Base-by-base conservation (phyloP, 2,797 vertebrate species). In the Epinephelus malabaricus region DNA sequence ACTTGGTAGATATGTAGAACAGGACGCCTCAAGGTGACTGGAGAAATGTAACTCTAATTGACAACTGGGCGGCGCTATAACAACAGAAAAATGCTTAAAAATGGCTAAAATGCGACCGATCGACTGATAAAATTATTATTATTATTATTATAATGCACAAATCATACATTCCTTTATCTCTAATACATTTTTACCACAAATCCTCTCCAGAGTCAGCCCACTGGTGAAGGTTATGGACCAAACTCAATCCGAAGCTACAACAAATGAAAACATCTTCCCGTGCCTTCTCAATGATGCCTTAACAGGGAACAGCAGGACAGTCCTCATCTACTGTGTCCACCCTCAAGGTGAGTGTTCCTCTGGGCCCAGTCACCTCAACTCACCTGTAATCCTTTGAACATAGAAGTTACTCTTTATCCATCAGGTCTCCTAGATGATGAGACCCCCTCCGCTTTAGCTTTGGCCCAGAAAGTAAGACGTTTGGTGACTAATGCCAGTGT, bases 251-350 rank as follows among this genome's bases (percentile, higher is more conserved):
- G 75, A 76, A 50, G 4, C 25, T 1, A 46, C 61, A 46, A 47
- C 85, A 6, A 49, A 70, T 0, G 54, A 87, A 9, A 70, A 62
- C 30, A 92, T 94, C 75, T 92, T 96, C 64, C 90, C 92, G 18
- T 88, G 95, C 86, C 88, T 97, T 0, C 17, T 97, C 0, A 87
- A 87, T 47, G 85, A 73, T 3, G 92, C 95, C 46, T 87, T 97
- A 60, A 92, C 89, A 67, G 97, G 95, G 85, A 97, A 96, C 89
- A 94, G 90, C 63, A 92, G 91, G 80, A 95, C 91, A 0, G 85
- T 90, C 19, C 86, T 97, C 63, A 90, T 97, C 85, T 95, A 96
- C 83, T 94, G 89, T 34, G 87, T 97, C 81, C 92, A 92, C 0
- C 89, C 95, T 84, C 91, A 93, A 95, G 96, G 97, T 97, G 47